These are phyloP conservation scores for Pantherophis alleghaniensis DNA, from an alignment of 2,797 vertebrate genomes.

Conservation along the genomic window DNA sequence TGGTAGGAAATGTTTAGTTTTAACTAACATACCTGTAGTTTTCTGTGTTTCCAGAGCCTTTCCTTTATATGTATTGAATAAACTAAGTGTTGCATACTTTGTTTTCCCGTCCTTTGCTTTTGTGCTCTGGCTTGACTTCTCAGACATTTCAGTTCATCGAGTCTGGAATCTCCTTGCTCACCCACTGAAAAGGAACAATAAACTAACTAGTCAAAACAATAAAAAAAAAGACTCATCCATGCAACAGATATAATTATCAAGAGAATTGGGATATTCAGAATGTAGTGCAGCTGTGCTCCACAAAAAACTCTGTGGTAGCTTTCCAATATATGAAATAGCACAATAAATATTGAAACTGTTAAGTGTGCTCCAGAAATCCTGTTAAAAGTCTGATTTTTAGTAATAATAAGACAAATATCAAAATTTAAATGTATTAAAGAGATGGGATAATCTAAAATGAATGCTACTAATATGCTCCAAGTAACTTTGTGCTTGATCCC, in stretches of 20 bases:
- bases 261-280: not conserved
- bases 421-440: not conserved
- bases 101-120: constrained; percentile 99
- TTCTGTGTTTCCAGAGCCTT: constrained; percentile 99
- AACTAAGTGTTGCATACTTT: constrained; percentile 99
- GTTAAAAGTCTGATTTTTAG: not conserved
- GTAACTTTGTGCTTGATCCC: not conserved
- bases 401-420: not conserved
- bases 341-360: not conserved
- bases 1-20: constrained; percentile 6
- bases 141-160: constrained; percentile 99
- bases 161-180: constrained; percentile 89
- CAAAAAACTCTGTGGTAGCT: not conserved
- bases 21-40: constrained; percentile 87
- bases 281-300: not conserved
- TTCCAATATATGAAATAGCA: not conserved
- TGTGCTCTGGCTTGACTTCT: constrained; percentile 99
- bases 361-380: not conserved
- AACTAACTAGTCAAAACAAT: not conserved
- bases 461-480: not conserved
- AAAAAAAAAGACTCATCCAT: not conserved
- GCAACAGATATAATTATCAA: not conserved
- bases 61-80: constrained; percentile 99
- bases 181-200: constrained; percentile 73
- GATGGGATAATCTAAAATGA: not conserved